phyloP scores from a whole-genome alignment of 2,888 invertebrate genomes.

The Aricia artaxerxes region DNA sequence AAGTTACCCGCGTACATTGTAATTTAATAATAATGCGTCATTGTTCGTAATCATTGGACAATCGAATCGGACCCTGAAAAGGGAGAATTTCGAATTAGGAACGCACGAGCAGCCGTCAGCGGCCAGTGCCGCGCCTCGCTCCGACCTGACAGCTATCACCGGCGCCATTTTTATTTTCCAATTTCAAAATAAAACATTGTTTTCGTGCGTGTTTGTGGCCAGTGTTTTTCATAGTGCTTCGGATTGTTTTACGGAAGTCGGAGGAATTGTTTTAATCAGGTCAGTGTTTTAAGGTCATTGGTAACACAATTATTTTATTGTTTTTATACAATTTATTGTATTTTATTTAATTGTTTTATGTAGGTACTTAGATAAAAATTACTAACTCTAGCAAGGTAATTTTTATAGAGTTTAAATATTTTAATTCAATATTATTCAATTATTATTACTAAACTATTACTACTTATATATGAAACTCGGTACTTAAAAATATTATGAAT shows the following conservation, averaged over 20 bases:
- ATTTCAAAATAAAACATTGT: conserved; percentile 30
- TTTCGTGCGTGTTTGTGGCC: conserved; percentile 5
- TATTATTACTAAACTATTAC: too few species aligned
- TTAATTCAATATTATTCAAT: too few species aligned
- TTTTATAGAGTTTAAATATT: too few species aligned
- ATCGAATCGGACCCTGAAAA: conserved; percentile 42
- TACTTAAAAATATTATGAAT: too few species aligned
- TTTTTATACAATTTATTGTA: background rate
- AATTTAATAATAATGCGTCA: background rate
- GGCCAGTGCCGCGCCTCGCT: conserved; percentile 44
- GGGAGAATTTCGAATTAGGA: conserved; percentile 52
- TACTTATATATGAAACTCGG: too few species aligned
- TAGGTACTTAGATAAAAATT: too few species aligned
- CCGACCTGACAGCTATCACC: conserved; percentile 47
- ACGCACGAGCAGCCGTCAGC: conserved; percentile 48
- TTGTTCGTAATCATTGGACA: conserved; percentile 5
- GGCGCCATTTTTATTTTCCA: conserved; percentile 35
- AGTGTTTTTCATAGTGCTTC: conserved; percentile 13
- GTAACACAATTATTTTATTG: background rate
- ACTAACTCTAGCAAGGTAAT: too few species aligned
- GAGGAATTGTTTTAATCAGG: conserved; percentile 20
- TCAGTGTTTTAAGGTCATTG: background rate
- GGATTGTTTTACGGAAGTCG: conserved; percentile 9
- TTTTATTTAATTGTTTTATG: too few species aligned
- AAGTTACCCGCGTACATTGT: background rate